A percentile compares a stretch with the other conserved stretches of the same genome.
Conservation (phyloP, 1,140 invertebrate genomes). For the Lasioglossum albipes region DNA sequence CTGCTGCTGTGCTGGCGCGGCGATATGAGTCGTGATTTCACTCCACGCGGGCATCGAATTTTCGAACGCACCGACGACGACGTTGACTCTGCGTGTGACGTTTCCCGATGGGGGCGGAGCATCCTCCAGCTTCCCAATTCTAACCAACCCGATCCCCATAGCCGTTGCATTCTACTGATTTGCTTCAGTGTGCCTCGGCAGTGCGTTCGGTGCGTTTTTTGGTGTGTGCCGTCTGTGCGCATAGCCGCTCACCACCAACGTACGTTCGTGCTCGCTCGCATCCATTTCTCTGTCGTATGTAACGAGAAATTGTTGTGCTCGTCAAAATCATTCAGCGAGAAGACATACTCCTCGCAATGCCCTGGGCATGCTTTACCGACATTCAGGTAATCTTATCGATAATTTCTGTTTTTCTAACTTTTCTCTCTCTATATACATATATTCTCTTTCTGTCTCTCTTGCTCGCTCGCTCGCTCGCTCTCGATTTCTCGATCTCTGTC, state of each 20-base stretch:
- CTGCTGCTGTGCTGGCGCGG: not conserved
- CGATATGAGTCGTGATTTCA: slow-evolving; percentile 27
- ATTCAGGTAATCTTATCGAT: slow-evolving; percentile 70
- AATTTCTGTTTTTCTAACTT: not conserved
- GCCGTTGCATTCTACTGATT: slow-evolving; percentile 64
- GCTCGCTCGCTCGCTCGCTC: not conserved
- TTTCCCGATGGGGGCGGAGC: slow-evolving; percentile 66
- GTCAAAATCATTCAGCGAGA: slow-evolving; percentile 24
- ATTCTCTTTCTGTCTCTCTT: not conserved
- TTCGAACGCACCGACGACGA: slow-evolving; percentile 34
- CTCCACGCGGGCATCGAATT: slow-evolving; percentile 34
- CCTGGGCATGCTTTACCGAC: slow-evolving; percentile 70
- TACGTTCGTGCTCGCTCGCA: slow-evolving; percentile 36
- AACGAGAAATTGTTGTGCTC: slow-evolving; percentile 20
- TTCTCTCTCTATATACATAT: not conserved
- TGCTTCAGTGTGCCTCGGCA: slow-evolving; percentile 49
- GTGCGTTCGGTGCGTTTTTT: slow-evolving; percentile 48
- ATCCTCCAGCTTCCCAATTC: slow-evolving; percentile 60
- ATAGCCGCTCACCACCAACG: slow-evolving; percentile 31
- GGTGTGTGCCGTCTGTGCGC: slow-evolving; percentile 28
- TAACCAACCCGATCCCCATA: slow-evolving; percentile 67
- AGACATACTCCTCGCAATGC: slow-evolving; percentile 63
- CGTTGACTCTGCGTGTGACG: slow-evolving; percentile 48
- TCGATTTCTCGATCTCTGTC: not conserved
- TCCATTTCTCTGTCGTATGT: slow-evolving; percentile 41